A percentile compares a stretch with the other conserved stretches of the same genome.
These are phyloP conservation scores for Morinoia aosen DNA, from an alignment of 2,888 invertebrate species.

Conservation along the genomic window DNA sequence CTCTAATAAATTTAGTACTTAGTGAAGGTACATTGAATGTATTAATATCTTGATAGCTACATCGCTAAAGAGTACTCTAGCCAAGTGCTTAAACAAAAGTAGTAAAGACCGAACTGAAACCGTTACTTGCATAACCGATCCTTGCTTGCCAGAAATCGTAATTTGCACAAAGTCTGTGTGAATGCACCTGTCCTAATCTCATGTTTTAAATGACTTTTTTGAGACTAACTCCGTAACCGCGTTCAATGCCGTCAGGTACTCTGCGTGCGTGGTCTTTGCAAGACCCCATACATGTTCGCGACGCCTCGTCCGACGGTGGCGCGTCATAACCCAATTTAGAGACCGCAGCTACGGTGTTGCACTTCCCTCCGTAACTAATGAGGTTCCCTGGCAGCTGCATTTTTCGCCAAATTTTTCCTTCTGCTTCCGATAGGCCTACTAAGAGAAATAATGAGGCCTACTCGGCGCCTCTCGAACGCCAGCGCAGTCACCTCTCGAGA, in stretches of 20 bases:
- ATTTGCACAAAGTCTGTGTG: no score
- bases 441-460: background rate
- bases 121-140: no score
- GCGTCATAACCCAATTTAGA: background rate
- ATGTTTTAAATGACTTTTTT: no score
- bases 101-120: no score
- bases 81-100: no score
- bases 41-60: no score
- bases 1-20: no score
- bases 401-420: background rate
- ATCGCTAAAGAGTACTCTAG: no score
- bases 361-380: background rate
- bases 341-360: background rate
- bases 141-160: no score
- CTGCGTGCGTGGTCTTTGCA: background rate
- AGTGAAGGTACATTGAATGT: no score
- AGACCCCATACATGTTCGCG: background rate
- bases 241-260: background rate
- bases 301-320: background rate
- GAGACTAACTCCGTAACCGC: background rate
- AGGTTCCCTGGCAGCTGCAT: background rate
- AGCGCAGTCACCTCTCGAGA: background rate
- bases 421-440: slow-evolving; percentile 3
- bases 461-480: background rate
- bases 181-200: no score